Evolutionary conservation across 2,888 invertebrate species (phyloP).

Genomic region (Lycophotia porphyrea): DNA sequence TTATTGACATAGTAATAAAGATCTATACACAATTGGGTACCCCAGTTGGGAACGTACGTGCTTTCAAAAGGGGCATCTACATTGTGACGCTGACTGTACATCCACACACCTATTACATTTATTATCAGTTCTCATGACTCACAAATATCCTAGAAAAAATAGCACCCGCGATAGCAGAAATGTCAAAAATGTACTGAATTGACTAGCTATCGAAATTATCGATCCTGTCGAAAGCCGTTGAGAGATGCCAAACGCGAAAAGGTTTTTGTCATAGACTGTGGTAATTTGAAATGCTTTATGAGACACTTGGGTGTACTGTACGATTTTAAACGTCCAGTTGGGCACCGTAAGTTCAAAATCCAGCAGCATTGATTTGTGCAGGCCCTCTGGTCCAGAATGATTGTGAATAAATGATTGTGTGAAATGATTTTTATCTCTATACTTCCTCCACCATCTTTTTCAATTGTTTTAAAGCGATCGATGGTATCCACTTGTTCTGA

Average conservation of each 20-base stretch:
- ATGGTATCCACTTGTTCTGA: conserved; percentile 52
- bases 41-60: too few relatives aligned
- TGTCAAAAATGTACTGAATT: not conserved
- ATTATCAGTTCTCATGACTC: not conserved
- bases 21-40: too few relatives aligned
- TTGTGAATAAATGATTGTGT: not conserved
- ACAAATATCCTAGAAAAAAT: too few relatives aligned
- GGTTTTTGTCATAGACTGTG: not conserved
- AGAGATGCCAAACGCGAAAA: not conserved
- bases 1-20: not conserved
- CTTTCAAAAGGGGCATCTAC: too few relatives aligned
- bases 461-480: not conserved
- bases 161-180: too few relatives aligned
- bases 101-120: not conserved
- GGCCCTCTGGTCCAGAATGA: not conserved
- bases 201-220: not conserved
- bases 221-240: not conserved
- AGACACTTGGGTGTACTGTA: not conserved
- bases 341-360: not conserved
- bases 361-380: not conserved
- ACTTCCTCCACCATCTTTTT: too few relatives aligned
- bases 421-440: not conserved
- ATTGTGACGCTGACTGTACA: too few relatives aligned
- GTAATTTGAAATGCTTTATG: not conserved
- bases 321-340: not conserved